Conservation (phyloP, 2,888 invertebrate species). For the Oscheius sp. region DNA sequence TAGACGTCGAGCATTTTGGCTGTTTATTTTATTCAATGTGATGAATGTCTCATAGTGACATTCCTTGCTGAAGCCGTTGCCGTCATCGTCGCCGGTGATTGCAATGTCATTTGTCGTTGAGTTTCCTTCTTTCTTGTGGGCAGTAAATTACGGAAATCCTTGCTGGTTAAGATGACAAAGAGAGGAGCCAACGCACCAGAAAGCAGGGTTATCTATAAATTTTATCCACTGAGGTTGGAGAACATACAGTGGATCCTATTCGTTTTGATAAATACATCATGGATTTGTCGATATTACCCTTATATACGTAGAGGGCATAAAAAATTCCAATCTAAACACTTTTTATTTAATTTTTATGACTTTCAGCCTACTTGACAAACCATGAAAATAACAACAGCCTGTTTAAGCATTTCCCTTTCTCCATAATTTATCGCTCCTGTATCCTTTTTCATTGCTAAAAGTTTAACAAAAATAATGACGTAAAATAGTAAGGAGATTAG, state of each 20-base stretch:
- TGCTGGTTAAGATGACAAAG: background rate
- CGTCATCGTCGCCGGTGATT: background rate
- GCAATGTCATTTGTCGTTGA: background rate
- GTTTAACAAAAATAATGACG: conserved; percentile 1
- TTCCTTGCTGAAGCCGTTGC: background rate
- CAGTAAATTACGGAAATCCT: conserved; percentile 10
- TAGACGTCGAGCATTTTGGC: no score
- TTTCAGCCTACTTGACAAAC: background rate
- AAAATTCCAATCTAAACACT: background rate
- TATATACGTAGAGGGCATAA: background rate
- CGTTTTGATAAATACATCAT: background rate
- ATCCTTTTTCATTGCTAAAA: background rate
- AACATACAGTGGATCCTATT: background rate
- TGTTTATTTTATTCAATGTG: background rate
- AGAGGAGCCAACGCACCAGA: conserved; percentile 16
- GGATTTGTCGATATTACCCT: background rate
- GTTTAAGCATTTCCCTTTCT: conserved; percentile 9
- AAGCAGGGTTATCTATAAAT: background rate
- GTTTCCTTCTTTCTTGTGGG: background rate
- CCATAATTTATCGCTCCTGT: background rate
- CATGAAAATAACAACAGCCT: conserved; percentile 8
- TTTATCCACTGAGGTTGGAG: background rate
- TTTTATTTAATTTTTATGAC: no score
- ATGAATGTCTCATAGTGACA: background rate
- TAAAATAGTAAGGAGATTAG: background rate